Evolutionary conservation across 2,113 vertebrate species (phyloP), one percentile per base, ranked within the genome.

Genomic region (Piaya cayana): DNA sequence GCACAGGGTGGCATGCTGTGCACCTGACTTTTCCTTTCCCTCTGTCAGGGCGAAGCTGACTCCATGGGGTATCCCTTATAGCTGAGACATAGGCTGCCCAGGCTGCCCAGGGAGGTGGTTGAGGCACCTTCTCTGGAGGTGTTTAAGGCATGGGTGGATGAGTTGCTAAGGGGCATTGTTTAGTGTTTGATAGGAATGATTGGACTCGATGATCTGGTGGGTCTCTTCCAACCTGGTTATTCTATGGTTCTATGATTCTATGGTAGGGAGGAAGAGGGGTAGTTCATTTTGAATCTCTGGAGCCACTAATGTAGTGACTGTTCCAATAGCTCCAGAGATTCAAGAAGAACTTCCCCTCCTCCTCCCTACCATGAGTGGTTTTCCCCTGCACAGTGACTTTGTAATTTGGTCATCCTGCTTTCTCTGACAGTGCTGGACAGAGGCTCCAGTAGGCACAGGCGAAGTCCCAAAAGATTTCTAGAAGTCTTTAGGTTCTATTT

Each of bases 401-500:
- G n/a, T 76, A 21, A 15, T 6, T 68, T 42, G 25, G 10, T 87
- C 34, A 36, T 84, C 53, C 32, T 76, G 10, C 23, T 64, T 92
- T 8, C 37, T 79, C 6, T 90, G 55, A n/a, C 55, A 25, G 13
- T 64, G 21, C 27, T 69, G 43, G 16, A 5, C 20, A 59, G 63
- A 84, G 29, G 30, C 22, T 74, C 25, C 30, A 47, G 14, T 10
- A 30, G 59, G 37, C 69, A 65, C 5, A 75, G 29, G 6, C 52
- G 22, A 67, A 91, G 20, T 15, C 23, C 26, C 23, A 49, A 14
- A 82, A 70, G 22, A 19, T 27, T 65, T 18, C 21, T 67, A 21
- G 32, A 43, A 49, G 32, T 70, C 0, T 0, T 12, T 56, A 9
- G 17, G 21, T 76, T 37, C 80, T 68, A 55, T 0, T 59, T 58